Conservation (phyloP, 2,797 vertebrate species). For the Perodicticus potto region DNA sequence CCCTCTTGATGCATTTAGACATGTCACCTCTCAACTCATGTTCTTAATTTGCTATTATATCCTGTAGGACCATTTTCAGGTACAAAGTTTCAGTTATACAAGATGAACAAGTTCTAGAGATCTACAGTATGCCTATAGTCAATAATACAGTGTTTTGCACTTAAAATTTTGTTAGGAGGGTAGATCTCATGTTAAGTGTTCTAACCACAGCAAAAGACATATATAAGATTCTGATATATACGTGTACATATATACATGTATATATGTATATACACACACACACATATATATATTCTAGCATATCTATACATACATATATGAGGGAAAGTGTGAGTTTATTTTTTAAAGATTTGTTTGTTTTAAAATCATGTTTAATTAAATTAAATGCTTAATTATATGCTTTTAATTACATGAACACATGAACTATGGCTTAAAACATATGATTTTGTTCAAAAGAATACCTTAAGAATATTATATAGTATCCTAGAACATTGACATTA, state of each 20-base stretch:
- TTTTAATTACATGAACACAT: conserved; percentile 47
- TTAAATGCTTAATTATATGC: neutral
- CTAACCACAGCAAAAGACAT: neutral
- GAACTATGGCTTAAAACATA: neutral
- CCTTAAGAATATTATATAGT: neutral
- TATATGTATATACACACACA: too few species aligned
- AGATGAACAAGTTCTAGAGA: neutral
- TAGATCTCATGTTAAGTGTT: neutral
- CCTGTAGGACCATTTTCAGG: neutral
- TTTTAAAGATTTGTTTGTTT: conserved; percentile 4
- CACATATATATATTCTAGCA: too few species aligned
- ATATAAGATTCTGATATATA: neutral
- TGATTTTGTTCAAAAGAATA: conserved; percentile 10
- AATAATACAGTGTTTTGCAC: neutral
- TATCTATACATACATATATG: too few species aligned
- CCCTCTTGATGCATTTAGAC: too few species aligned
- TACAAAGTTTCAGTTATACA: neutral
- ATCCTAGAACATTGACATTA: conserved; percentile 19
- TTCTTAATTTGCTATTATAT: conserved; percentile 20
- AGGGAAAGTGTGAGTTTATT: neutral
- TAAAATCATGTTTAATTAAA: conserved; percentile 30
- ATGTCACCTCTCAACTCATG: neutral
- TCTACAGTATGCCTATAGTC: neutral
- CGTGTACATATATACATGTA: neutral
- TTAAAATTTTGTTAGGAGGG: conserved; percentile 13